Evolutionary conservation across 2,888 invertebrate genomes (phyloP).

Genomic region (Hyalella azteca): DNA sequence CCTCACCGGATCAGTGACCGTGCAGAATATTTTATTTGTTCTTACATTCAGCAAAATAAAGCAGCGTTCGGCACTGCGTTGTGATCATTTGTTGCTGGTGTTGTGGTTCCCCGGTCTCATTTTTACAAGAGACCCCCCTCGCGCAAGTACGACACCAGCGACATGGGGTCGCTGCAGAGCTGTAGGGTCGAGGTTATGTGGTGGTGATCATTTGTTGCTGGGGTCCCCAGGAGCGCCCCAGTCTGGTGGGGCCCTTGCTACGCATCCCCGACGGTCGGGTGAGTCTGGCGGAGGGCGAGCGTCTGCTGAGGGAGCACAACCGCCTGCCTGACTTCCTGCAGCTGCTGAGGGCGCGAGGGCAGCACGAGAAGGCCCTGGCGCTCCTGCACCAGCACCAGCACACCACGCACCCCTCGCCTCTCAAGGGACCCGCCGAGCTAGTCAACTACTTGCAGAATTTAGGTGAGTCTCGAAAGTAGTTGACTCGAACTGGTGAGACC

Average conservation of each 20-base stretch:
- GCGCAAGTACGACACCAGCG: no score
- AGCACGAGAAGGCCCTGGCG: constrained; percentile 89
- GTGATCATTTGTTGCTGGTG: background rate
- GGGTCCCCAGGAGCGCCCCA: constrained; percentile 74
- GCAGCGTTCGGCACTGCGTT: background rate
- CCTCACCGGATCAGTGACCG: no score
- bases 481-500: no score
- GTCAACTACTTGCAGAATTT: constrained; percentile 90
- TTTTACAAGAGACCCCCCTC: background rate
- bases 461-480: no score
- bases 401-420: constrained; percentile 71
- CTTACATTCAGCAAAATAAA: background rate
- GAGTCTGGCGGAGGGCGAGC: constrained; percentile 91
- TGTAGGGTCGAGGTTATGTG: no score
- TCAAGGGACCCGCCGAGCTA: constrained; percentile 79
- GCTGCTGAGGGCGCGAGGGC: constrained; percentile 90
- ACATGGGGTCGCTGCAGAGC: no score
- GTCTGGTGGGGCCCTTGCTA: constrained; percentile 84
- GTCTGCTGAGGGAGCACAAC: constrained; percentile 81
- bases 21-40: background rate
- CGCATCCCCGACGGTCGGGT: constrained; percentile 84
- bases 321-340: constrained; percentile 94
- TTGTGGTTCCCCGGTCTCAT: background rate
- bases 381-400: constrained; percentile 69
- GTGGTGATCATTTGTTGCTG: background rate